These are phyloP conservation scores for Resseliella maxima DNA, from an alignment of 2,888 invertebrate genomes.

Conservation along the genomic window DNA sequence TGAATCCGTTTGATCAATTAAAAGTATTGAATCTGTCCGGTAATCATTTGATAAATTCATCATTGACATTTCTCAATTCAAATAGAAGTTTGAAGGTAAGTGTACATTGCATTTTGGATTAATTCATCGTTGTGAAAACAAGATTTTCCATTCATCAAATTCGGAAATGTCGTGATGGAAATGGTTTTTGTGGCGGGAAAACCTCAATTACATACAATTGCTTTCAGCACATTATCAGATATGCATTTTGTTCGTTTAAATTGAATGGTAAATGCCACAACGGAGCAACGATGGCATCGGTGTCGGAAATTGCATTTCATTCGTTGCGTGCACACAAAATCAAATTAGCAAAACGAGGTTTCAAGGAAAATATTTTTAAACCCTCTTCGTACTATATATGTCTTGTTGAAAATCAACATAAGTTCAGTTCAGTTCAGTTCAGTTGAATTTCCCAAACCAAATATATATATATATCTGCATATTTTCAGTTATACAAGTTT, in stretches of 20 bases:
- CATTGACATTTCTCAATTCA: not conserved
- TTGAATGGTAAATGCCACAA: too few relatives aligned
- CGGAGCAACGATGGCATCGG: not conserved
- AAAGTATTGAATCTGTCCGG: slow-evolving; percentile 51
- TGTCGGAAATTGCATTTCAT: slow-evolving; percentile 32
- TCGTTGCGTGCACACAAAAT: slow-evolving; percentile 11
- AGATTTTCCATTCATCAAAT: not conserved
- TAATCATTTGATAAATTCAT: slow-evolving; percentile 25
- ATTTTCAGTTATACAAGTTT: too few relatives aligned
- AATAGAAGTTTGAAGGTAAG: not conserved
- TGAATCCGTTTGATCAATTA: slow-evolving; percentile 27
- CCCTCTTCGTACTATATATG: not conserved
- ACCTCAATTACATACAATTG: not conserved
- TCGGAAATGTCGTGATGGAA: not conserved
- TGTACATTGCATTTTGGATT: not conserved
- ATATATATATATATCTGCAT: too few relatives aligned
- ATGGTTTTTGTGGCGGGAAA: not conserved
- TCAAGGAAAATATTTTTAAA: not conserved
- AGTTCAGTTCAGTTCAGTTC: not conserved
- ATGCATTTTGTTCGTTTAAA: too few relatives aligned
- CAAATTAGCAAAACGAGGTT: not conserved
- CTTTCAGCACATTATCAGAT: not conserved
- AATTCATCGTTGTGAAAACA: not conserved
- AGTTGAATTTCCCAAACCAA: too few relatives aligned
- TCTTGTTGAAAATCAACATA: not conserved